Evolutionary conservation across 1,140 invertebrate genomes (phyloP), one percentile per base, ranked within the genome.

Genomic region (Brachionus koreanus): DNA sequence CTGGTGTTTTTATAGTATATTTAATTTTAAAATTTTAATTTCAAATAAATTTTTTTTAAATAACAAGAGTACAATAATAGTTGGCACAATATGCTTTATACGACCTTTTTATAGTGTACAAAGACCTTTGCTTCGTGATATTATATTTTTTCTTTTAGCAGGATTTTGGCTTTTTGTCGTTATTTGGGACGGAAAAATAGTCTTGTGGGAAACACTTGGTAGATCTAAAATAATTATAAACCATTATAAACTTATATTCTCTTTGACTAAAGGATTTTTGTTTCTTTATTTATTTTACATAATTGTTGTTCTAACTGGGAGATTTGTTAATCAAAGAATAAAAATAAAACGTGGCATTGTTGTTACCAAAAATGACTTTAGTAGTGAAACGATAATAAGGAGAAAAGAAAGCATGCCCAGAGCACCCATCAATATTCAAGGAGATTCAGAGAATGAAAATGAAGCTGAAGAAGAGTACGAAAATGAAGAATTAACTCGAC

Each of bases 1-100:
- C 91, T 42, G 92, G 92, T 76, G 89, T 92, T 65, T 93, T 93
- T 87, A 91, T 93, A 4, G 92, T 92, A 52, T 46, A 6, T 42
- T 72, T 1, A 35, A 19, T 19, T 35, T 67, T 43, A 39, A 42
- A 19, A 39, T 3, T n/a, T n/a, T 1, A 16, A 25, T 42, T 16
- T 16, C 12, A n/a, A 16, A 72, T 39, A 43, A 43, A 16, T 39
- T 42, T 39, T 37, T 69, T 6, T 77, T 77, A 42, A 43, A 19
- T 42, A 5, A 23, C 3, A 69, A 74, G 69, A 74, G 69, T 46
- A 89, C 91, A 0, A 87, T 92, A 3, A 91, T 93, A 19, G 90
- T 90, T 5, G 92, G 92, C 1, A 87, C 90, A 5, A 90, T 93
- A 2, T 89, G 90, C 23, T 83, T 92, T 10, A 86, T 88, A 46